These are phyloP conservation scores for Marcusenius ussheri DNA, from an alignment of 2,113 vertebrate species.

Conservation along the genomic window DNA sequence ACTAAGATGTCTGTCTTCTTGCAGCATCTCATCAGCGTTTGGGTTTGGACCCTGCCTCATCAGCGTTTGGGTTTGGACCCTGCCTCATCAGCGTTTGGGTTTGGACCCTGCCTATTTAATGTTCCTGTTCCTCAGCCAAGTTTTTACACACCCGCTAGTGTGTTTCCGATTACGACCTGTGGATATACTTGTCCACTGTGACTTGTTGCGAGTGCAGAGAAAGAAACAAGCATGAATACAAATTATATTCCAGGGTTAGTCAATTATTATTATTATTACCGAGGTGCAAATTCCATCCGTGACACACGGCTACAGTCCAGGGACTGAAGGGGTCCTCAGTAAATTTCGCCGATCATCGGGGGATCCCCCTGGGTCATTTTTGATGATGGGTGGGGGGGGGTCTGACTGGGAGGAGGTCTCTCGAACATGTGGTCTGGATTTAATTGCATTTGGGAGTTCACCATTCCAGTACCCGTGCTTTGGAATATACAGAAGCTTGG, in stretches of 20 bases:
- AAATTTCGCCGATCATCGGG: not conserved
- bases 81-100: not conserved
- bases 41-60: not conserved
- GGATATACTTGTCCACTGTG: not conserved
- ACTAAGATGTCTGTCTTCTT: not conserved
- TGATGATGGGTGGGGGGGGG: not conserved
- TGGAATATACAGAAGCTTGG: not conserved
- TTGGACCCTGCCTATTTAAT: not conserved
- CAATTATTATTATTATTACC: not conserved
- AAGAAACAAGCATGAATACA: not conserved
- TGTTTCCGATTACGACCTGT: not conserved
- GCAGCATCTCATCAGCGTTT: not conserved
- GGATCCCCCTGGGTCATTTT: not conserved
- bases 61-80: not conserved
- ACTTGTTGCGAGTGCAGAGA: not conserved
- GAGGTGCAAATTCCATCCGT: not conserved
- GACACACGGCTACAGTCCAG: not conserved
- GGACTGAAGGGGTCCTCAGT: not conserved
- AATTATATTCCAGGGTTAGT: not conserved
- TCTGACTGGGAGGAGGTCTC: not conserved
- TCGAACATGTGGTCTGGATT: not conserved
- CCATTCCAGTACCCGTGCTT: not conserved
- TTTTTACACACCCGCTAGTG: not conserved
- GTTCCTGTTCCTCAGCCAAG: not conserved
- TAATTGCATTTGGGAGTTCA: not conserved